A percentile compares a stretch with the other conserved stretches of the same genome.
Evolutionary conservation across 1,140 invertebrate genomes (phyloP).

Genomic region (Triops cancriformis): DNA sequence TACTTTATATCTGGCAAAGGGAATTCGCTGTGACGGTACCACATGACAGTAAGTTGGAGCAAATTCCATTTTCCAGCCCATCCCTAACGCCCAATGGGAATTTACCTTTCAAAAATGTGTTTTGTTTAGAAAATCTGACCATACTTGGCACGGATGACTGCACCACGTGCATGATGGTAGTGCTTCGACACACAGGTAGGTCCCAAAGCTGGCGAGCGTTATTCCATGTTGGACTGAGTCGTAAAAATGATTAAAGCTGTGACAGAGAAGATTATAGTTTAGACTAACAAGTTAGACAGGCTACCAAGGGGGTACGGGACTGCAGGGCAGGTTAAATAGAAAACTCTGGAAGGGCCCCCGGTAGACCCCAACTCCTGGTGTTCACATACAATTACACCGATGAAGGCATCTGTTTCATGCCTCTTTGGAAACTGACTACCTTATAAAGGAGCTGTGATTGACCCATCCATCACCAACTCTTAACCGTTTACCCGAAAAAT

Average conservation of each 20-base stretch:
- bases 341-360: neutral
- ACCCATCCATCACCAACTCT: neutral
- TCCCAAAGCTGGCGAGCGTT: conserved; percentile 20
- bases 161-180: conserved; percentile 84
- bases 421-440: neutral
- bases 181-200: conserved; percentile 83
- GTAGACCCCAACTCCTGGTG: neutral
- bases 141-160: conserved; percentile 88
- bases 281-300: neutral
- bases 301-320: neutral
- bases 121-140: conserved; percentile 62
- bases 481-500: neutral
- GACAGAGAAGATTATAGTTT: neutral
- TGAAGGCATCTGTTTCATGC: conserved; percentile 4
- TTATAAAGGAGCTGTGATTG: neutral
- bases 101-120: conserved; percentile 17
- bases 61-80: neutral
- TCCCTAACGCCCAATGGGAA: neutral
- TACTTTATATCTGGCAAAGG: conserved; percentile 80
- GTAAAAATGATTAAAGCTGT: conserved; percentile 8
- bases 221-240: neutral
- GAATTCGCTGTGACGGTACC: conserved; percentile 82
- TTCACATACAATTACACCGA: neutral
- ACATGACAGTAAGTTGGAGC: conserved; percentile 67
- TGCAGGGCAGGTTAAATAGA: neutral